Conservation (phyloP, 2,113 vertebrate genomes). For the Peromyscus leucopus region DNA sequence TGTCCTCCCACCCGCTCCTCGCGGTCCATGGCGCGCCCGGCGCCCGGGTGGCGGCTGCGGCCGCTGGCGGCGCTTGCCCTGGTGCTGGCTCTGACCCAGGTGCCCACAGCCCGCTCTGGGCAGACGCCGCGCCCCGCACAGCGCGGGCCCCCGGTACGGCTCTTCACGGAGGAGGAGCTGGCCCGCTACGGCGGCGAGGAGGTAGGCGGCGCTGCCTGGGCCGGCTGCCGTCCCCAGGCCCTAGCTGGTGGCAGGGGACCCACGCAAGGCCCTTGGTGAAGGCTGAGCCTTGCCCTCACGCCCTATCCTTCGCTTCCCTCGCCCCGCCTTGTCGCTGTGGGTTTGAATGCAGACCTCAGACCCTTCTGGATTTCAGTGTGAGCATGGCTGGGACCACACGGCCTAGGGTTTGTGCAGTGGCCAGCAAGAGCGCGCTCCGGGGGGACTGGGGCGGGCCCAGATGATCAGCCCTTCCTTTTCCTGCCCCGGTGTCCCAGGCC, state of each 20-base stretch:
- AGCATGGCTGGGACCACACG: background rate
- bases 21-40: conserved; percentile 55
- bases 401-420: background rate
- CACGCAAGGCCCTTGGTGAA: background rate
- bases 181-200: conserved; percentile 91
- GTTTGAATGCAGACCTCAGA: background rate
- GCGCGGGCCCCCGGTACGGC: conserved; percentile 88
- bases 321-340: background rate
- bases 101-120: background rate
- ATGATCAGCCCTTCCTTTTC: background rate
- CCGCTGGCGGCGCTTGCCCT: conserved; percentile 46
- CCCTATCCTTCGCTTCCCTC: background rate
- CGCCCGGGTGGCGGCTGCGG: conserved; percentile 41
- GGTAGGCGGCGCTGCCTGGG: conserved; percentile 84
- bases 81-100: conserved; percentile 26
- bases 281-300: background rate
- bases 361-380: background rate
- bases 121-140: conserved; percentile 75
- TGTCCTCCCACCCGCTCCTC: background rate
- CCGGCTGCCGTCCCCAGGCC: background rate
- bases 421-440: background rate
- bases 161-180: conserved; percentile 96
- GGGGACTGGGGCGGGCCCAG: background rate
- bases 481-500: background rate
- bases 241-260: background rate